A percentile compares a stretch with the other conserved stretches of the same genome.
Evolutionary conservation across 1,140 invertebrate species (phyloP).

Genomic region (Bombus cullumanus): DNA sequence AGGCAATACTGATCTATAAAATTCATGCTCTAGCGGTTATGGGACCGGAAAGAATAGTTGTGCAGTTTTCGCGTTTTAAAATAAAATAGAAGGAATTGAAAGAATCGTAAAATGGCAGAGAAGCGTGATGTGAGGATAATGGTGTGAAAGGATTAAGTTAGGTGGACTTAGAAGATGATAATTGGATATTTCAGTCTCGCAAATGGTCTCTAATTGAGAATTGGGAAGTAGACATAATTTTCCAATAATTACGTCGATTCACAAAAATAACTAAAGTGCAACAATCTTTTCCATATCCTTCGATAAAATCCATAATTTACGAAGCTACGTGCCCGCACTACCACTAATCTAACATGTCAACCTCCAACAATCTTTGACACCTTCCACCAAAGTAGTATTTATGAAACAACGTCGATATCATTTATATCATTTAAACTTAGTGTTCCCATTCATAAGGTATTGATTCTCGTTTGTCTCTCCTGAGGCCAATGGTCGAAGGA

Average conservation of each 20-base stretch:
- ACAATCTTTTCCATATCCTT: accelerated
- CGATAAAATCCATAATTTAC: no score
- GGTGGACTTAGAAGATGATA: background rate
- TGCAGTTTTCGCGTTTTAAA: no score
- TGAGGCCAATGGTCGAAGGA: background rate
- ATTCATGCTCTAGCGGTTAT: background rate
- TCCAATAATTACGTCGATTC: background rate
- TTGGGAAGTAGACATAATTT: background rate
- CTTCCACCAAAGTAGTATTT: background rate
- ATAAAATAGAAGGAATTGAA: background rate
- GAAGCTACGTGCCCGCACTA: no score
- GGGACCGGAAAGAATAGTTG: background rate
- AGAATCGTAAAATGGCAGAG: background rate
- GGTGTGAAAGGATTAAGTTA: background rate
- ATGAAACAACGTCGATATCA: constrained; percentile 5
- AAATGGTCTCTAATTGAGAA: no score
- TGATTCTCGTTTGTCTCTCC: constrained; percentile 32
- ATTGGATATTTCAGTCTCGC: background rate
- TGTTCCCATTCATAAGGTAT: constrained; percentile 56
- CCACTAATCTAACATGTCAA: no score
- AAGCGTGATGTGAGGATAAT: background rate
- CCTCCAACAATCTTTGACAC: no score
- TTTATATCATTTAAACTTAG: constrained; percentile 54
- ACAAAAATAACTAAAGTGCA: no score
- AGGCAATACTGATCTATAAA: background rate